Evolutionary conservation across 2,113 vertebrate species (phyloP).

Genomic region (Sylvia atricapilla): DNA sequence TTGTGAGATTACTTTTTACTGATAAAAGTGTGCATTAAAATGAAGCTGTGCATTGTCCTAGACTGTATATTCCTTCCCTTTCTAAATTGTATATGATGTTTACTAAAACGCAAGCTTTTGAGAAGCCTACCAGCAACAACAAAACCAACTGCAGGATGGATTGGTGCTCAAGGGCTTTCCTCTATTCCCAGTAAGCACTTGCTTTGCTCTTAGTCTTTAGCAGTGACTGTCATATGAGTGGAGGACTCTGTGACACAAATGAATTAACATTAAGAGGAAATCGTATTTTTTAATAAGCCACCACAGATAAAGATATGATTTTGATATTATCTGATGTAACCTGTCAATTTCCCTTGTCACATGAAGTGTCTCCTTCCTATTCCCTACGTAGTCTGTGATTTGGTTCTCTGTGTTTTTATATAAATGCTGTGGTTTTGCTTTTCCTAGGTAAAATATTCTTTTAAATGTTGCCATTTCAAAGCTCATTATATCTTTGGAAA

Average conservation of each 20-base stretch:
- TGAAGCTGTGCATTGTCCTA: background rate
- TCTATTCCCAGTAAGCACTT: background rate
- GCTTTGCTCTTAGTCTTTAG: background rate
- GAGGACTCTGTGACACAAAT: background rate
- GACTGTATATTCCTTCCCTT: background rate
- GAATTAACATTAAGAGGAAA: background rate
- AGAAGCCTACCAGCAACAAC: background rate
- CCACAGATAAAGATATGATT: background rate
- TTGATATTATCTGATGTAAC: background rate
- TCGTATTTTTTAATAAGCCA: background rate
- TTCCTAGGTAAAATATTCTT: slow-evolving; percentile 23
- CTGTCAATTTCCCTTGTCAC: background rate
- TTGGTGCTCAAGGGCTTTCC: background rate
- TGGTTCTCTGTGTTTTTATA: background rate
- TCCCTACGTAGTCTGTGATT: background rate
- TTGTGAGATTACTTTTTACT: background rate
- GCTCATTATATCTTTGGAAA: slow-evolving; percentile 62
- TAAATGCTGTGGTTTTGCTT: background rate
- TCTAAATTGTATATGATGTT: background rate
- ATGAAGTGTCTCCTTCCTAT: background rate
- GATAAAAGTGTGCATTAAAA: background rate
- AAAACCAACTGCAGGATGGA: background rate
- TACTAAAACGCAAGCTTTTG: background rate
- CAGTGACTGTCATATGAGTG: background rate
- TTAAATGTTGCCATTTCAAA: slow-evolving; percentile 50